Percentiles rank a stretch among this genome's conserved stretches.
These are phyloP conservation scores for Galerucella calmariensis DNA, from an alignment of 2,888 invertebrate genomes.

Conservation along the genomic window DNA sequence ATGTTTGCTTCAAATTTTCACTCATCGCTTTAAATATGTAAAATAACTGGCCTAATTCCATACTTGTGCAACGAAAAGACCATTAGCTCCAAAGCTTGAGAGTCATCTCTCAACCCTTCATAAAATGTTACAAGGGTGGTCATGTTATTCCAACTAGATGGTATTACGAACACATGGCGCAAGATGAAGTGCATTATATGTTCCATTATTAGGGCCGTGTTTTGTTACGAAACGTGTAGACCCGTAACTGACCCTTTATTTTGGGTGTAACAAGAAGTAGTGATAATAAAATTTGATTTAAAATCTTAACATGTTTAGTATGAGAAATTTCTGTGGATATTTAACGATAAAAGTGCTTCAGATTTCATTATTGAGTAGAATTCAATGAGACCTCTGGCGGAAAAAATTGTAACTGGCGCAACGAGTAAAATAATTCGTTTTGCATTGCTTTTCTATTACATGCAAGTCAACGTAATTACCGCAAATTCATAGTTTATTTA, in stretches of 20 bases:
- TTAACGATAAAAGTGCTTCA: background rate
- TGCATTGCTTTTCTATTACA: too few relatives aligned
- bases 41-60: slow-evolving; percentile 15
- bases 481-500: too few relatives aligned
- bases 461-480: too few relatives aligned
- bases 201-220: slow-evolving; percentile 47
- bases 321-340: background rate
- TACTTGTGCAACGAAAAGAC: slow-evolving; percentile 19
- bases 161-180: slow-evolving; percentile 62
- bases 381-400: too few relatives aligned
- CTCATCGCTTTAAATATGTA: background rate
- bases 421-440: too few relatives aligned
- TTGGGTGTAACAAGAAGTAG: background rate
- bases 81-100: slow-evolving; percentile 23
- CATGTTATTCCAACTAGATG: slow-evolving; percentile 43
- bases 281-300: background rate
- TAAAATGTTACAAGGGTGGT: slow-evolving; percentile 42
- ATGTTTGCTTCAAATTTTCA: background rate
- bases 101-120: slow-evolving; percentile 45
- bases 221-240: slow-evolving; percentile 35
- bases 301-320: background rate
- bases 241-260: slow-evolving; percentile 12
- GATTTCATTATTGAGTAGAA: too few relatives aligned
- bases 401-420: too few relatives aligned
- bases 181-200: slow-evolving; percentile 62